These are phyloP conservation scores for Cybosia mesomella DNA, from an alignment of 2,888 invertebrate genomes.

Conservation along the genomic window DNA sequence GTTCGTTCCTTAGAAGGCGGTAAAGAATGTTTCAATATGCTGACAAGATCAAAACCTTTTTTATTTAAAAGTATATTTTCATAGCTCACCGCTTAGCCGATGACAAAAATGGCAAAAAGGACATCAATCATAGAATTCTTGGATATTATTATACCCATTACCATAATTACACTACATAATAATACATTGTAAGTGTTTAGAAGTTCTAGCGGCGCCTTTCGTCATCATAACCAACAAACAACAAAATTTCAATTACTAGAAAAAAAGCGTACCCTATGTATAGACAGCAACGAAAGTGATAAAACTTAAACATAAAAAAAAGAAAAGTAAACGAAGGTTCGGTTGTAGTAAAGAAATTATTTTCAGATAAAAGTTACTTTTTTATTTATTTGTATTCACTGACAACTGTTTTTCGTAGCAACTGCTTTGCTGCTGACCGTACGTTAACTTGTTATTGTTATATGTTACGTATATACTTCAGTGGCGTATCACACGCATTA, in stretches of 20 bases:
- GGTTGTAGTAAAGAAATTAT: too few relatives aligned
- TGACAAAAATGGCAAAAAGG: too few relatives aligned
- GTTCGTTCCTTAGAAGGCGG: too few relatives aligned
- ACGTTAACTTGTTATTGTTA: background rate
- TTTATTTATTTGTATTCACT: too few relatives aligned
- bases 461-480: background rate
- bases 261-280: background rate
- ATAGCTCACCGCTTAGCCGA: too few relatives aligned
- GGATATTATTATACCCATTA: background rate
- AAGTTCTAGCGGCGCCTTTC: background rate
- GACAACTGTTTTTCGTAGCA: too few relatives aligned
- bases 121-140: background rate
- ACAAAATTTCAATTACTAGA: background rate
- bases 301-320: too few relatives aligned
- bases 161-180: background rate
- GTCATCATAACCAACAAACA: background rate
- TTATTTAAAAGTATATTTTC: too few relatives aligned
- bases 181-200: background rate
- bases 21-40: too few relatives aligned
- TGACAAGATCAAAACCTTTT: too few relatives aligned
- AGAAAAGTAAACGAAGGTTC: too few relatives aligned
- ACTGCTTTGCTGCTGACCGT: background rate
- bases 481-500: background rate
- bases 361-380: too few relatives aligned
- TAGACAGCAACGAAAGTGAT: background rate